Conservation (phyloP, 2,888 invertebrate species). For the Creontiades dilutus region DNA sequence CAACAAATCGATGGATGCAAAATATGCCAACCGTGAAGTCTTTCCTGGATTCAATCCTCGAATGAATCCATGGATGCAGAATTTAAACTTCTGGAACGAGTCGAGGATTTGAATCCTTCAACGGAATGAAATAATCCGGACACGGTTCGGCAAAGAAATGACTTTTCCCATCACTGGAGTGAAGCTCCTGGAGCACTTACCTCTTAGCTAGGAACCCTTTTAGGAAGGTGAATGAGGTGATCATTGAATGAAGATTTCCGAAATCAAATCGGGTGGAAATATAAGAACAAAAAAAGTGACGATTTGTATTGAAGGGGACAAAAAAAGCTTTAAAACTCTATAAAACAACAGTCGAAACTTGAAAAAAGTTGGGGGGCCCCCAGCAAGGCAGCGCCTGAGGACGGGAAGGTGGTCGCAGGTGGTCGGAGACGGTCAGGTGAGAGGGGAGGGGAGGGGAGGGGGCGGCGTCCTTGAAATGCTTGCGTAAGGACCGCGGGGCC, state of each 20-base stretch:
- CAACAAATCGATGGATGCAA: too few species aligned
- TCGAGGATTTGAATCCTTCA: too few species aligned
- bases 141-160: too few species aligned
- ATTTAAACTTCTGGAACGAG: too few species aligned
- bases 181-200: too few species aligned
- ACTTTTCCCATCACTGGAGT: too few species aligned
- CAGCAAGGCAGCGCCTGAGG: constrained; percentile 18
- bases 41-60: too few species aligned
- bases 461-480: constrained; percentile 74
- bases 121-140: too few species aligned
- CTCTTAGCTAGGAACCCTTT: too few species aligned
- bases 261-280: neutral
- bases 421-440: constrained; percentile 73
- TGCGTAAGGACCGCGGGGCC: constrained; percentile 72
- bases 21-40: too few species aligned
- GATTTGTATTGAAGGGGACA: constrained; percentile 17
- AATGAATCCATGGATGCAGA: too few species aligned
- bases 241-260: constrained; percentile 10
- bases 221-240: constrained; percentile 1
- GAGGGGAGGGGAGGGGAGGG: constrained; percentile 72
- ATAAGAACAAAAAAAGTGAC: constrained; percentile 21
- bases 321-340: neutral
- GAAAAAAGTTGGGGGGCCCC: constrained; percentile 50
- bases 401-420: constrained; percentile 53
- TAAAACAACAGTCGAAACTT: constrained; percentile 13